These are phyloP conservation scores for Cinara cedri DNA, from an alignment of 2,888 invertebrate genomes.

Conservation along the genomic window DNA sequence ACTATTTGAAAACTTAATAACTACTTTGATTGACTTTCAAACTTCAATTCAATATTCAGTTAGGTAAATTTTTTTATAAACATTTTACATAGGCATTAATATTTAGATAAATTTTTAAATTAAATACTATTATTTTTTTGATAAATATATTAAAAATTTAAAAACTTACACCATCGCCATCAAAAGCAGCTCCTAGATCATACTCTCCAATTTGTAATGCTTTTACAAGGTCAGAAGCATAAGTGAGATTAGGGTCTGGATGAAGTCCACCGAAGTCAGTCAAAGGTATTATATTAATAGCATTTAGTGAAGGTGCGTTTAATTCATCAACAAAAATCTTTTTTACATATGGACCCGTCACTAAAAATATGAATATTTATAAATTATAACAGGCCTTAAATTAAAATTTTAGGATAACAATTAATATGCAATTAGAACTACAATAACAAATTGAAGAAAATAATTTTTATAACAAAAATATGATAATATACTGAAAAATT, in stretches of 20 bases:
- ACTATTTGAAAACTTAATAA: too few species aligned
- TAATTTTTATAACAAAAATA: background rate
- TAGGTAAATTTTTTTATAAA: too few species aligned
- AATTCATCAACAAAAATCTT: slow-evolving; percentile 87
- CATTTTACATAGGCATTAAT: too few species aligned
- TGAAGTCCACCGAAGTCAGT: slow-evolving; percentile 95
- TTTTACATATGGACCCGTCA: slow-evolving; percentile 94
- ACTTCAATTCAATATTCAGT: too few species aligned
- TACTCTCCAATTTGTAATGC: slow-evolving; percentile 69
- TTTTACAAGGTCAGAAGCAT: slow-evolving; percentile 77
- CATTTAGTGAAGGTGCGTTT: slow-evolving; percentile 74
- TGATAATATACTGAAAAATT: background rate
- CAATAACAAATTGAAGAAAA: background rate
- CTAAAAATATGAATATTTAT: slow-evolving; percentile 65
- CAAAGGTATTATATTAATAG: slow-evolving; percentile 79
- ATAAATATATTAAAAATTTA: background rate
- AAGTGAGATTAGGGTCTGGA: slow-evolving; percentile 96
- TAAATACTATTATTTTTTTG: too few species aligned
- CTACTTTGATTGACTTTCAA: too few species aligned
- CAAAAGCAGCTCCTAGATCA: slow-evolving; percentile 94
- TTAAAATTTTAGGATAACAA: slow-evolving; percentile 13
- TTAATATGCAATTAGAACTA: background rate
- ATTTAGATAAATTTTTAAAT: too few species aligned
- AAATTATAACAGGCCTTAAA: slow-evolving; percentile 6
- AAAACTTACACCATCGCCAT: slow-evolving; percentile 85